These are phyloP conservation scores for Coluber constrictor DNA, from an alignment of 2,797 vertebrate genomes.

Conservation along the genomic window DNA sequence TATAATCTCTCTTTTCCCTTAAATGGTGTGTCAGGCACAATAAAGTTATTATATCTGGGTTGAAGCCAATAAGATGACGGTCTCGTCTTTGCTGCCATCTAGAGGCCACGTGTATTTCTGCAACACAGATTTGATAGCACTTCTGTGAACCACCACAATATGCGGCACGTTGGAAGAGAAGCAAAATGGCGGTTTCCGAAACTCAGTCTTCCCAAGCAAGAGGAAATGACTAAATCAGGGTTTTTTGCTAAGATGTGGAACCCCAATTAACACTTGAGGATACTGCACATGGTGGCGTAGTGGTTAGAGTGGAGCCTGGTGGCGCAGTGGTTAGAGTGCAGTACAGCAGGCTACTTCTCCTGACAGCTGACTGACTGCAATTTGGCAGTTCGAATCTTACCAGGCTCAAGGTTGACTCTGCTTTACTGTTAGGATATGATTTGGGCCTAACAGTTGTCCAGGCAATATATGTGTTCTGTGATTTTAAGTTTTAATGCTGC, in stretches of 20 bases:
- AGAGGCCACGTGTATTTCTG: neutral
- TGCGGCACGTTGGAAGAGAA: neutral
- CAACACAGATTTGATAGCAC: neutral
- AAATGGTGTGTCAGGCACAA: neutral
- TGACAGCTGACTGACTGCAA: too few species aligned
- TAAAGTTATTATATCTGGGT: neutral
- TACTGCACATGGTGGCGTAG: neutral
- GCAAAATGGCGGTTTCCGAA: neutral
- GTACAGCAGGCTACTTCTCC: too few species aligned
- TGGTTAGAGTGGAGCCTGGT: too few species aligned
- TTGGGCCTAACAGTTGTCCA: too few species aligned
- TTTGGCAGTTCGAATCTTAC: too few species aligned
- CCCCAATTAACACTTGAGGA: neutral
- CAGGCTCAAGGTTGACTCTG: too few species aligned
- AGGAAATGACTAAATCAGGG: neutral
- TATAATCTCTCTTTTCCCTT: neutral
- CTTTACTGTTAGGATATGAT: too few species aligned
- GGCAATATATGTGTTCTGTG: too few species aligned
- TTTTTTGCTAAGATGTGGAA: neutral
- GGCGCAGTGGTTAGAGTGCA: too few species aligned
- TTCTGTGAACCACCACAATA: neutral
- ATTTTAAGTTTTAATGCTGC: too few species aligned
- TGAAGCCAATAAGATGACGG: neutral
- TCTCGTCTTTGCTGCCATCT: neutral
- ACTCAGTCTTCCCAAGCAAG: neutral